Conservation (phyloP, 2,797 vertebrate species). For the Argya squamiceps region DNA sequence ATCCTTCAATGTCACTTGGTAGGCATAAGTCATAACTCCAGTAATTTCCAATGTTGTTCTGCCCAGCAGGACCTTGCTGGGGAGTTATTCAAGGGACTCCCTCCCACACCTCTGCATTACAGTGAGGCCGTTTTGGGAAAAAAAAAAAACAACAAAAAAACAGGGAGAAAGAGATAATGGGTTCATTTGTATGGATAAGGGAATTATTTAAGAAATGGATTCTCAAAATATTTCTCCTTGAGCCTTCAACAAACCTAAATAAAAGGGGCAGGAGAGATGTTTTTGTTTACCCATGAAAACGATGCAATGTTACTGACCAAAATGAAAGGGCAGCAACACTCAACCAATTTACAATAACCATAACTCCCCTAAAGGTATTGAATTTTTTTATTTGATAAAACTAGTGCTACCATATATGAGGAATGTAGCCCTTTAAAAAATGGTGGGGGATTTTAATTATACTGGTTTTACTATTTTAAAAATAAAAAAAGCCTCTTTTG, state of each 20-base stretch:
- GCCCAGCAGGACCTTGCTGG: neutral
- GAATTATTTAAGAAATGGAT: neutral
- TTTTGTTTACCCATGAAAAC: neutral
- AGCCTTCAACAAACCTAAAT: neutral
- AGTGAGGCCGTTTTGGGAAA: neutral
- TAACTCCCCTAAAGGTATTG: neutral
- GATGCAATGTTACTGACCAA: neutral
- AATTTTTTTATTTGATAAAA: neutral
- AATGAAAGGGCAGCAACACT: neutral
- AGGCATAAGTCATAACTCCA: fast-evolving
- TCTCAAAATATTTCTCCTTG: neutral
- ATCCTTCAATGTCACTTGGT: neutral
- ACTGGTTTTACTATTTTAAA: neutral
- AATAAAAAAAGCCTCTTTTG: neutral
- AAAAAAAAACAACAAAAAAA: neutral
- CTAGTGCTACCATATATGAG: neutral
- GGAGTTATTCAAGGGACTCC: neutral
- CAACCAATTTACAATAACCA: neutral
- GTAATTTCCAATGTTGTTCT: neutral
- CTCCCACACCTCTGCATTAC: neutral
- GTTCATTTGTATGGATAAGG: neutral
- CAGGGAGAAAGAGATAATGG: neutral
- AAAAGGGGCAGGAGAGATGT: neutral
- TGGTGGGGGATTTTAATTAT: neutral
- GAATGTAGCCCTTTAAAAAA: neutral